Percentiles rank a stretch among this genome's conserved stretches.
Evolutionary conservation across 2,113 vertebrate genomes (phyloP).

Genomic region (Centrocercus urophasianus): DNA sequence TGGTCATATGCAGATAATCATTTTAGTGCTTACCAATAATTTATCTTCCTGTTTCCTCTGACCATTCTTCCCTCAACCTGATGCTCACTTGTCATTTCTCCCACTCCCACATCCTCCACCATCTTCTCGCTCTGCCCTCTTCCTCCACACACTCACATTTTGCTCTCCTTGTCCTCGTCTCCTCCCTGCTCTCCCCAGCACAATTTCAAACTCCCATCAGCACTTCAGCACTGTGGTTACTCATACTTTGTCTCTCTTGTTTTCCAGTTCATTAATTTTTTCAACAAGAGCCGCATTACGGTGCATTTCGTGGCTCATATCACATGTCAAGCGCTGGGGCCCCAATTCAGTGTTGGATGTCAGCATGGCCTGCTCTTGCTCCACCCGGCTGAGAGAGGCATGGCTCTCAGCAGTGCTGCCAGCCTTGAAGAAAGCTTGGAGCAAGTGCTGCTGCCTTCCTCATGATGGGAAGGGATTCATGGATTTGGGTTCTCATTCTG

Average conservation of each 20-base stretch:
- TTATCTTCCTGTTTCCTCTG: not conserved
- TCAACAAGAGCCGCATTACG: not conserved
- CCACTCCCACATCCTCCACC: not conserved
- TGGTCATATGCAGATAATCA: not conserved
- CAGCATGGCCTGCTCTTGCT: not conserved
- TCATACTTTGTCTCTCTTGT: not conserved
- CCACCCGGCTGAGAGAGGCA: not conserved
- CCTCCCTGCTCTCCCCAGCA: not conserved
- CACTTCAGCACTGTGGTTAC: not conserved
- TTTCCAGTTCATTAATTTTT: not conserved
- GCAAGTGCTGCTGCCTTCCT: not conserved
- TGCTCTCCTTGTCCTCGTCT: not conserved
- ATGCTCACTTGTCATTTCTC: not conserved
- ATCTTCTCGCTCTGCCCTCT: not conserved
- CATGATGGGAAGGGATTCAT: not conserved
- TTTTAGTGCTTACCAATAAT: not conserved
- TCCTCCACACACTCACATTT: not conserved
- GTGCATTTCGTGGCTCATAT: not conserved
- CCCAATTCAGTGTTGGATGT: not conserved
- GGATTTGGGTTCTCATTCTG: not conserved
- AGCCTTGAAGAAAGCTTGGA: not conserved
- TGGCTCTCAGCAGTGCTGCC: not conserved
- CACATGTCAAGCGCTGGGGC: rapidly evolving
- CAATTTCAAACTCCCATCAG: not conserved
- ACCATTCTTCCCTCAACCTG: not conserved